Percentiles rank a stretch among this genome's conserved stretches.
Evolutionary conservation across 2,797 vertebrate species (phyloP).

Genomic region (Siniperca undulata): DNA sequence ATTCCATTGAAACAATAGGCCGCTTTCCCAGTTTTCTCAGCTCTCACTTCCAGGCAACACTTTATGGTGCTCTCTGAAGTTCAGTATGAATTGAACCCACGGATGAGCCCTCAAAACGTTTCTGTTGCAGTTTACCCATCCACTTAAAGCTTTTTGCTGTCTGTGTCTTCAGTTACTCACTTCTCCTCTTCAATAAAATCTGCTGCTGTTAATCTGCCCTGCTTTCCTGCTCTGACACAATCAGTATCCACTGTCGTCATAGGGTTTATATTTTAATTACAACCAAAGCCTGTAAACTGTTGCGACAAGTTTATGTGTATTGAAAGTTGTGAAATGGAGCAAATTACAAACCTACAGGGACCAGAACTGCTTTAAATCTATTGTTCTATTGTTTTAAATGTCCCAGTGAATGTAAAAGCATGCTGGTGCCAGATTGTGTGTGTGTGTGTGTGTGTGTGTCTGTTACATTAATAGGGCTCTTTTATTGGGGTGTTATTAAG

Average conservation of each 20-base stretch:
- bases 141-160: not conserved
- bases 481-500: slow-evolving; percentile 73
- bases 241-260: not conserved
- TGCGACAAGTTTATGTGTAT: slow-evolving; percentile 7
- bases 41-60: slow-evolving; percentile 14
- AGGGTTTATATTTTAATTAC: slow-evolving; percentile 20
- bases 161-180: not conserved
- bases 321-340: slow-evolving; percentile 27
- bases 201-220: not conserved
- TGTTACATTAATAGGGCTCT: slow-evolving; percentile 41
- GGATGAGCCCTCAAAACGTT: not conserved
- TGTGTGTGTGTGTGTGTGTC: slow-evolving; percentile 15
- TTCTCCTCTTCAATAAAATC: not conserved
- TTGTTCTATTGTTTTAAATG: slow-evolving; percentile 60
- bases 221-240: slow-evolving; percentile 1
- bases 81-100: not conserved
- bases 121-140: not conserved
- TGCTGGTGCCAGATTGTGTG: slow-evolving; percentile 25
- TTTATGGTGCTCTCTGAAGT: slow-evolving; percentile 15
- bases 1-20: slow-evolving; percentile 66
- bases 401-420: slow-evolving; percentile 12
- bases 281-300: slow-evolving; percentile 10
- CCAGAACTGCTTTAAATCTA: slow-evolving; percentile 17
- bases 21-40: not conserved
- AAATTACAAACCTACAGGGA: slow-evolving; percentile 26